Evolutionary conservation across 92 coral and sea anemone species (phyloP).

Genomic region (Phenganax subtilis): DNA sequence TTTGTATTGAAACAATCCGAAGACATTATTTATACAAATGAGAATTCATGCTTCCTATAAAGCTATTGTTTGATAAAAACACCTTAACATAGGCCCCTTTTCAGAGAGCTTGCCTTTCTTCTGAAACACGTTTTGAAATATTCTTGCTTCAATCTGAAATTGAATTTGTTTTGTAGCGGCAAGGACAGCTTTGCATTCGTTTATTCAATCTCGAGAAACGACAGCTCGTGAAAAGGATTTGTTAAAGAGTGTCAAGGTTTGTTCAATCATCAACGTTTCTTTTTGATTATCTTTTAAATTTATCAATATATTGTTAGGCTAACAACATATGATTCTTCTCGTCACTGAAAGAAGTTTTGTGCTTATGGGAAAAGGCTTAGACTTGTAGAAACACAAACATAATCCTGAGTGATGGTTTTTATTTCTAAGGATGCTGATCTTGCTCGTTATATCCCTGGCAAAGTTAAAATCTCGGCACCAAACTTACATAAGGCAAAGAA

Average conservation of each 20-base stretch:
- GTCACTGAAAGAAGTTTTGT: too few species aligned
- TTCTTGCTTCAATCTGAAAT: not conserved
- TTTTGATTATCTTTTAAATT: not conserved
- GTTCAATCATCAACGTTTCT: not conserved
- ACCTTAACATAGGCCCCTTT: too few species aligned
- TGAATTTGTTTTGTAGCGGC: constrained; percentile 58
- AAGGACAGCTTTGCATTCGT: constrained; percentile 81
- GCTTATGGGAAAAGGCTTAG: not conserved
- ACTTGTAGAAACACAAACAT: not conserved
- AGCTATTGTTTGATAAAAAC: too few species aligned
- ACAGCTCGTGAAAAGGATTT: constrained; percentile 80
- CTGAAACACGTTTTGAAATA: too few species aligned
- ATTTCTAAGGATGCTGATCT: constrained; percentile 77
- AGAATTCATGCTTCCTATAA: too few species aligned
- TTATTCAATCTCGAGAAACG: constrained; percentile 71
- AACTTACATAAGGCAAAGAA: constrained; percentile 77
- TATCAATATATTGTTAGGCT: not conserved
- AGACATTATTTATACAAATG: not conserved
- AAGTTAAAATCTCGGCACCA: constrained; percentile 96
- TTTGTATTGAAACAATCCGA: not conserved
- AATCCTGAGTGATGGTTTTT: not conserved
- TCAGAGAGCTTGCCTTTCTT: too few species aligned
- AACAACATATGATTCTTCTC: too few species aligned
- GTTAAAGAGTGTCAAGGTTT: constrained; percentile 93
- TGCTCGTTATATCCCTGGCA: constrained; percentile 86